phyloP scores from a whole-genome alignment of 2,113 vertebrate genomes.

The Notechis scutatus region DNA sequence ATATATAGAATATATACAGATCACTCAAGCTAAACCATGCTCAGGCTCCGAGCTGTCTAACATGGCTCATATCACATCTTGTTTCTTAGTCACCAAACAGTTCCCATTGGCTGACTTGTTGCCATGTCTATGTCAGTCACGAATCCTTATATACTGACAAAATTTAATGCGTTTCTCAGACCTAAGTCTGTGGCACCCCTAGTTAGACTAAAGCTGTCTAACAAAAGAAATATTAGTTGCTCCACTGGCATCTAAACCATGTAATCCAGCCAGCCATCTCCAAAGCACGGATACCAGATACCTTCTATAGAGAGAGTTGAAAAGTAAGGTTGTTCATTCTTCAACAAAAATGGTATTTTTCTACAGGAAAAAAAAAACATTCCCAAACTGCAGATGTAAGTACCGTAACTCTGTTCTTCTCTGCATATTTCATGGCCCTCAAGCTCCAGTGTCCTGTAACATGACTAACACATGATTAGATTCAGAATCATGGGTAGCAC shows the following conservation, averaged over 20 bases:
- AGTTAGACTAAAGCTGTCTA: background rate
- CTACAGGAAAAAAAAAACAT: background rate
- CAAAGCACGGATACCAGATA: background rate
- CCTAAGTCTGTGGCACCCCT: background rate
- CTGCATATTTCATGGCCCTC: background rate
- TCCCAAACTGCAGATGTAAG: background rate
- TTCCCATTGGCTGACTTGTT: too few species aligned
- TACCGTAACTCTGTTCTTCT: background rate
- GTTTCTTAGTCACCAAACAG: too few species aligned
- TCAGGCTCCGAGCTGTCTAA: too few species aligned
- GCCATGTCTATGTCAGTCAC: too few species aligned
- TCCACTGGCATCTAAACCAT: too few species aligned
- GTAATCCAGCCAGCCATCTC: background rate
- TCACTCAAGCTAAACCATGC: too few species aligned
- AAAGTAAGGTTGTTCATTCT: background rate
- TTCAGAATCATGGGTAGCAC: background rate
- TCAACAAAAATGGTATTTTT: background rate
- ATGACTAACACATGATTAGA: too few species aligned
- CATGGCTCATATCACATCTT: too few species aligned
- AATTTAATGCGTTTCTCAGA: background rate
- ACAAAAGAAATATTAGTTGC: background rate
- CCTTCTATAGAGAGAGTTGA: background rate
- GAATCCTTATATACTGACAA: too few species aligned
- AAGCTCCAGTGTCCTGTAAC: background rate
- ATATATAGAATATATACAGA: too few species aligned